phyloP scores from a whole-genome alignment of 2,797 vertebrate species.

The Chaenodraco wilsoni region DNA sequence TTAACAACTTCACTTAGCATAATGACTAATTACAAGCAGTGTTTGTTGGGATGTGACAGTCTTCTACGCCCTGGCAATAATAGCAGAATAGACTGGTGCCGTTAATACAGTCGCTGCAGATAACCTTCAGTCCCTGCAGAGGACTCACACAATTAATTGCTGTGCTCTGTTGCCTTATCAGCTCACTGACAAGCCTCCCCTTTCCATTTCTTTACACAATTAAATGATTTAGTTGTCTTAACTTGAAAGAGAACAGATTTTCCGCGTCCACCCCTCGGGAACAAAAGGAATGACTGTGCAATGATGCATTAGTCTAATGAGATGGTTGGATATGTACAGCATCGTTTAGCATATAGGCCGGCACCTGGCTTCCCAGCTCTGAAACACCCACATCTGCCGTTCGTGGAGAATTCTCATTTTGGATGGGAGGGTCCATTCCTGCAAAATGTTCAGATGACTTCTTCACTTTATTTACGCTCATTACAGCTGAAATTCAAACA shows the following conservation, averaged over 20 bases:
- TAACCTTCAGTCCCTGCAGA: conserved; percentile 72
- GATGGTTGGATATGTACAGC: conserved; percentile 58
- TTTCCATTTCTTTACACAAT: conserved; percentile 58
- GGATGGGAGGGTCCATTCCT: conserved; percentile 18
- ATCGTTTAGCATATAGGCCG: conserved; percentile 40
- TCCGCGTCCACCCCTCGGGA: conserved; percentile 19
- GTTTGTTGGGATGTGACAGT: conserved; percentile 54
- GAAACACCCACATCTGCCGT: conserved; percentile 49
- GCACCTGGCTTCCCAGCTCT: conserved; percentile 30
- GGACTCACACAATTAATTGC: conserved; percentile 67
- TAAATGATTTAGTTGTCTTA: conserved; percentile 74
- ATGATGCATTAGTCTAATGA: conserved; percentile 63
- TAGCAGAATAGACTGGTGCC: conserved; percentile 39
- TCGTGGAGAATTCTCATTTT: conserved; percentile 36
- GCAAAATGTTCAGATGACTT: conserved; percentile 36
- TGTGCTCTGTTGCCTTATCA: conserved; percentile 59
- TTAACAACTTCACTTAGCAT: conserved; percentile 38
- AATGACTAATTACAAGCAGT: conserved; percentile 52
- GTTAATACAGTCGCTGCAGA: conserved; percentile 62
- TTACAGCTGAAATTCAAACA: conserved; percentile 16
- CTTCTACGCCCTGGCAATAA: conserved; percentile 42
- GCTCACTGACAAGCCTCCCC: conserved; percentile 54
- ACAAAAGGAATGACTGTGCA: conserved; percentile 39
- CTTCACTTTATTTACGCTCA: conserved; percentile 27
- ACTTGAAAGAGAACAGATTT: conserved; percentile 66